Percentiles rank a stretch among this genome's conserved stretches.
Evolutionary conservation across 2,797 vertebrate species (phyloP).

Genomic region (Enteromius radiatus): DNA sequence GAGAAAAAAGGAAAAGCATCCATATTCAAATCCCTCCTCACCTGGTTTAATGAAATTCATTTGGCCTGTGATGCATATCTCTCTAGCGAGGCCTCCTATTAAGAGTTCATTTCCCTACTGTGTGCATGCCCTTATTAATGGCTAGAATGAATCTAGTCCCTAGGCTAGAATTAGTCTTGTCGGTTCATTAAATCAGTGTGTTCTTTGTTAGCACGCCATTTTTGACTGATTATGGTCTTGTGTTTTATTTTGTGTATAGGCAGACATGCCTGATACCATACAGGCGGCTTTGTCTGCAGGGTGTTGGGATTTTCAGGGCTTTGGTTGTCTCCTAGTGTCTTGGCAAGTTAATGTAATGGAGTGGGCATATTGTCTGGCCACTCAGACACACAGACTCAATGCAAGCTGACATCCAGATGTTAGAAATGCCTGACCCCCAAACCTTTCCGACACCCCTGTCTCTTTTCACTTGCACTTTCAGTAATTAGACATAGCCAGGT

Average conservation of each 20-base stretch:
- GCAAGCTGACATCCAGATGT: constrained; percentile 69
- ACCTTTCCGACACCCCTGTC: constrained; percentile 64
- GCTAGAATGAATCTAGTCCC: constrained; percentile 34
- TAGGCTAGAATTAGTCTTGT: constrained; percentile 41
- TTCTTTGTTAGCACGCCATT: constrained; percentile 42
- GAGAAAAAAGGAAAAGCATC: constrained; percentile 15
- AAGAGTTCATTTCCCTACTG: constrained; percentile 46
- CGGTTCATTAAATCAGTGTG: constrained; percentile 45
- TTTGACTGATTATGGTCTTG: constrained; percentile 32
- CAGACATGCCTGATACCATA: constrained; percentile 14
- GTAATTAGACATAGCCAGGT: constrained; percentile 64
- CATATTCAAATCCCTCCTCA: constrained; percentile 42
- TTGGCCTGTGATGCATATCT: constrained; percentile 52
- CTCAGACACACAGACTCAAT: constrained; percentile 54
- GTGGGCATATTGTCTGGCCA: constrained; percentile 29
- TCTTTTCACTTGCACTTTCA: constrained; percentile 59
- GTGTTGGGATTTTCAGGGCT: neutral
- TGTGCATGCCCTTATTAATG: constrained; percentile 50
- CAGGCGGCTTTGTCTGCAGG: neutral
- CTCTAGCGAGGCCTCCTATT: constrained; percentile 44
- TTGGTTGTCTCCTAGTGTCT: constrained; percentile 55
- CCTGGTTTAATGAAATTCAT: constrained; percentile 52
- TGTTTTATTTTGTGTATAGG: constrained; percentile 36
- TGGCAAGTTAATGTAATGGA: constrained; percentile 31
- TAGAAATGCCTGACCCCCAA: constrained; percentile 54